phyloP scores from a whole-genome alignment of 2,888 invertebrate species.

The Oegoconia quadripuncta region DNA sequence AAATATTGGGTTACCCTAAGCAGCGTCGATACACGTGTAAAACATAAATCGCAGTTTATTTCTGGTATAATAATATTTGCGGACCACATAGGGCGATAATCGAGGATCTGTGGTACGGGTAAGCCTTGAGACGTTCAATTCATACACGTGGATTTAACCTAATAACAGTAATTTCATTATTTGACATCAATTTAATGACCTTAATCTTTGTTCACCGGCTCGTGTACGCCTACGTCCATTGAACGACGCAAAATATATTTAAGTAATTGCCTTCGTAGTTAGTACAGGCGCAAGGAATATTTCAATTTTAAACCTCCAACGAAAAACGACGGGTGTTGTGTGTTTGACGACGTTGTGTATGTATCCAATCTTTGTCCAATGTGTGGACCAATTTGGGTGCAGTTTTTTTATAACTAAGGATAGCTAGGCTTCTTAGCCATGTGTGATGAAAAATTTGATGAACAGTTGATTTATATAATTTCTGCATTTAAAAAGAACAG shows the following conservation, averaged over 20 bases:
- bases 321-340: too few relatives aligned
- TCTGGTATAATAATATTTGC: not conserved
- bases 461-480: too few relatives aligned
- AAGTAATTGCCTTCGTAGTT: constrained; percentile 13
- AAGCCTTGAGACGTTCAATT: constrained; percentile 12
- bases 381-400: too few relatives aligned
- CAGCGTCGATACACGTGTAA: not conserved
- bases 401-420: too few relatives aligned
- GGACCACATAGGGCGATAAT: constrained; percentile 22
- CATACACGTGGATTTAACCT: constrained; percentile 8
- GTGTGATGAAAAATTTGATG: too few relatives aligned
- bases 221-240: constrained; percentile 37
- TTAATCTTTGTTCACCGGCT: constrained; percentile 10
- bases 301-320: too few relatives aligned
- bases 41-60: not conserved
- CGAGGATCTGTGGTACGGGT: not conserved
- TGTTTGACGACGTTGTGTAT: too few relatives aligned
- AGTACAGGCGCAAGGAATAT: constrained; percentile 10
- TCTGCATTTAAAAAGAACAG: too few relatives aligned
- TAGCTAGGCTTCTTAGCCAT: too few relatives aligned
- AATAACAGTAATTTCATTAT: constrained; percentile 2
- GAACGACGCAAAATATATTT: constrained; percentile 3
- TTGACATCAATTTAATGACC: constrained; percentile 1
- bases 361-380: too few relatives aligned
- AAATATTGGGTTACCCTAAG: too few relatives aligned